Evolutionary conservation across 2,888 invertebrate genomes (phyloP), one percentile per base, ranked within the genome.

Genomic region (Stenolophus ochropezus): DNA sequence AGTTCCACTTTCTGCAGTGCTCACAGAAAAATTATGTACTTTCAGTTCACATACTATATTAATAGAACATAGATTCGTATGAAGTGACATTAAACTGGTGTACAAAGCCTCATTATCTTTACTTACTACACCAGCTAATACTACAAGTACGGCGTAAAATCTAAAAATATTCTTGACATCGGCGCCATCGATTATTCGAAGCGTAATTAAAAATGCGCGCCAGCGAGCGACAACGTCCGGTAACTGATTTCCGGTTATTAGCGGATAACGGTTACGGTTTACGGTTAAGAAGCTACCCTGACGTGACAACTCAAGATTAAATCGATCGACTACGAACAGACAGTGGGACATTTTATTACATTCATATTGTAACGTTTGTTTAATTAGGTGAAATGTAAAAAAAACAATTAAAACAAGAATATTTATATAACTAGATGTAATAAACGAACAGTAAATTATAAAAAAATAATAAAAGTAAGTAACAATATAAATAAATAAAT

Each of bases 221-320:
- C 33, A 79, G 51, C 51, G 56, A 71, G 27, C 69, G 78, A 51
- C 79, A 33, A 56, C 51, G 21, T 80, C 80, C 79, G 80, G 53
- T 73, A 73, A 42, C 80, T 42, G 73, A 73, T 80, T 80, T 73
- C 80, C 80, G 80, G 71, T 80, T 33, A 80, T 80, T 80, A 80
- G 73, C 73, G 71, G 42, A 73, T 80, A 21, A 80, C 71, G 51
- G 79, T 79, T 79, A 69, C 71, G 73, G 53, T 71, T 65, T 42
- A 21, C 61, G 53, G 53, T 75, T 53, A 73, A 73, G 71, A 71
- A 18, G 71, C n/a, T 23, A 23, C 47, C 0, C 8, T 42, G 33
- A 8, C 11, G 47, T 11, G 21, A 23, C 21, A 47, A 21, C 25
- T 4, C 33, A 3, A 18, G 11, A 42, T 73, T 49, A 23, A 73